Conservation (phyloP, 2,797 vertebrate species). For the Anguilla marmorata region DNA sequence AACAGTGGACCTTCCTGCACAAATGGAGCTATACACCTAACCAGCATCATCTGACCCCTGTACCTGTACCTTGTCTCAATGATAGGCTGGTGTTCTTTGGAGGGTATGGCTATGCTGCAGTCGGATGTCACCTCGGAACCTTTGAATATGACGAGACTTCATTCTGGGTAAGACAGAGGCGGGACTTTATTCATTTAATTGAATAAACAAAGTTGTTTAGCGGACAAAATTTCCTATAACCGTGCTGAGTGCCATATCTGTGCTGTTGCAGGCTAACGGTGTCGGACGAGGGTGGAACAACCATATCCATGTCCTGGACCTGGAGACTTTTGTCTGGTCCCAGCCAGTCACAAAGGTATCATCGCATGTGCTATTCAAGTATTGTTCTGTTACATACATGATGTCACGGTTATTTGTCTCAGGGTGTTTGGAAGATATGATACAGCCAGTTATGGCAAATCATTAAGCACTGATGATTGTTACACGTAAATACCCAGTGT, state of each 20-base stretch:
- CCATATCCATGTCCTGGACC: constrained; percentile 90
- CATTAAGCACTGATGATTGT: not conserved
- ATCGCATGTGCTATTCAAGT: not conserved
- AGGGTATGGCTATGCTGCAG: constrained; percentile 93
- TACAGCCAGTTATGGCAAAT: not conserved
- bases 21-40: not conserved
- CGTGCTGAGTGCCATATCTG: not conserved
- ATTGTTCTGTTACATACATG: not conserved
- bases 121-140: constrained; percentile 80
- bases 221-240: not conserved
- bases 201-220: not conserved
- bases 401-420: not conserved
- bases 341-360: constrained; percentile 88
- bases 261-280: constrained; percentile 65
- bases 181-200: not conserved
- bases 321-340: constrained; percentile 87
- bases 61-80: not conserved
- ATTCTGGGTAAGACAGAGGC: constrained; percentile 72
- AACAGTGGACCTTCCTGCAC: not conserved
- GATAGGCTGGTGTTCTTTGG: constrained; percentile 88
- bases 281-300: constrained; percentile 94
- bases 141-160: constrained; percentile 94
- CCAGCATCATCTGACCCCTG: constrained; percentile 6
- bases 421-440: not conserved
- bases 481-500: not conserved